Conservation (phyloP, 2,888 invertebrate genomes). For the Ormyrus pomaceus region DNA sequence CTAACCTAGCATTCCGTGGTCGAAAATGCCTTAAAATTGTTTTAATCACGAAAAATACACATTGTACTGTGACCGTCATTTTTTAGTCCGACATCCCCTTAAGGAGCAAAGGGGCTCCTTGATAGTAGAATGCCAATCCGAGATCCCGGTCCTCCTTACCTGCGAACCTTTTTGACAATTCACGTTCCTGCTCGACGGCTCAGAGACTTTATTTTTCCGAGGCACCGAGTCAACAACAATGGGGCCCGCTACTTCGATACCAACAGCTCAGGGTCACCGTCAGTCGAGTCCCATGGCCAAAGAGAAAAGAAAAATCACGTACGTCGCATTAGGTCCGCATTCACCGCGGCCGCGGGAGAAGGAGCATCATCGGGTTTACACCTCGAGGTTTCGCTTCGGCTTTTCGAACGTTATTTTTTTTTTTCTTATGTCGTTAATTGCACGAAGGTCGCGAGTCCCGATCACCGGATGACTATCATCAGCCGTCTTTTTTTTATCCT, state of each 20-base stretch:
- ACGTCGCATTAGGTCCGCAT: conserved; percentile 49
- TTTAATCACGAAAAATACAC: too few species aligned
- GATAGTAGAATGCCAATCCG: conserved; percentile 15
- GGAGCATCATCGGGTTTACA: conserved; percentile 48
- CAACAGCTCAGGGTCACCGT: conserved; percentile 37
- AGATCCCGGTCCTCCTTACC: neutral
- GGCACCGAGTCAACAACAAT: conserved; percentile 31
- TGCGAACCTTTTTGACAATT: conserved; percentile 35
- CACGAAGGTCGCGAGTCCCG: conserved; percentile 69
- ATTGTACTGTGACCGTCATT: too few species aligned
- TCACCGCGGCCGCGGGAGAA: conserved; percentile 50
- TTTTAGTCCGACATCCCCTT: too few species aligned
- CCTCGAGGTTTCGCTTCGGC: conserved; percentile 22
- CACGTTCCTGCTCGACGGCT: conserved; percentile 12
- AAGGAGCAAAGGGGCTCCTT: neutral
- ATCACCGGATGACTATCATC: conserved; percentile 67
- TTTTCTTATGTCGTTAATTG: conserved; percentile 63
- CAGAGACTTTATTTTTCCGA: neutral
- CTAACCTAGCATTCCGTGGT: too few species aligned
- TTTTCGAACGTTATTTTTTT: conserved; percentile 11
- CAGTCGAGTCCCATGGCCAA: conserved; percentile 35
- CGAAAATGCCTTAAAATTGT: too few species aligned
- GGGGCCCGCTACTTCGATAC: conserved; percentile 19
- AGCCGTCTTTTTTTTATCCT: conserved; percentile 9
- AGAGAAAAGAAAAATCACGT: conserved; percentile 43